A percentile compares a stretch with the other conserved stretches of the same genome.
Conservation (phyloP, 1,140 invertebrate genomes). For the Diorhabda sublineata region DNA sequence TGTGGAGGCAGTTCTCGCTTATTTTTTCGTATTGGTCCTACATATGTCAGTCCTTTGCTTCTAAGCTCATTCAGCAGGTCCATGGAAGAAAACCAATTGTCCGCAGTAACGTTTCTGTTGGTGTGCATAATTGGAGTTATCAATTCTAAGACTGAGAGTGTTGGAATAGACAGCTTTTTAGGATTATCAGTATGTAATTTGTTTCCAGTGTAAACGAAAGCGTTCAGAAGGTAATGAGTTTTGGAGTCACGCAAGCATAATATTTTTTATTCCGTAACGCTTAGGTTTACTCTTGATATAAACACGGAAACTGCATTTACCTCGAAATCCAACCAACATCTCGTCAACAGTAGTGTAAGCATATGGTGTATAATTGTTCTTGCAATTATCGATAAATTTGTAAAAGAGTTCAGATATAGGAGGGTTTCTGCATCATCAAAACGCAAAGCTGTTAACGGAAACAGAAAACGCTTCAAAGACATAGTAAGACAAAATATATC, state of each 20-base stretch:
- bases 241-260: too few relatives aligned
- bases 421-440: too few relatives aligned
- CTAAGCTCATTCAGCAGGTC: slow-evolving; percentile 6
- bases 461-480: too few relatives aligned
- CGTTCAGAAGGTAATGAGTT: too few relatives aligned
- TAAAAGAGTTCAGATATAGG: slow-evolving; percentile 26
- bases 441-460: too few relatives aligned
- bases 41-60: neutral
- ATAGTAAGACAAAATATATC: too few relatives aligned
- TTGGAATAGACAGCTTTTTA: slow-evolving; percentile 18
- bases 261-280: too few relatives aligned
- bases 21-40: slow-evolving; percentile 33
- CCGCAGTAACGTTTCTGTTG: slow-evolving; percentile 29
- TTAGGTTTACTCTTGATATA: slow-evolving; percentile 47
- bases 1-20: slow-evolving; percentile 43
- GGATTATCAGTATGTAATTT: neutral
- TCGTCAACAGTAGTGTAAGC: slow-evolving; percentile 28
- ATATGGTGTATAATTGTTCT: slow-evolving; percentile 25
- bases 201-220: too few relatives aligned
- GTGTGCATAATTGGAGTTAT: slow-evolving; percentile 32
- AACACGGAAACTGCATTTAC: slow-evolving; percentile 40
- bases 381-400: slow-evolving; percentile 30
- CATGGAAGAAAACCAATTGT: slow-evolving; percentile 28
- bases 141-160: slow-evolving; percentile 36
- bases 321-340: slow-evolving; percentile 41